phyloP scores from a whole-genome alignment of 2,797 vertebrate species.

The Amblyraja radiata region DNA sequence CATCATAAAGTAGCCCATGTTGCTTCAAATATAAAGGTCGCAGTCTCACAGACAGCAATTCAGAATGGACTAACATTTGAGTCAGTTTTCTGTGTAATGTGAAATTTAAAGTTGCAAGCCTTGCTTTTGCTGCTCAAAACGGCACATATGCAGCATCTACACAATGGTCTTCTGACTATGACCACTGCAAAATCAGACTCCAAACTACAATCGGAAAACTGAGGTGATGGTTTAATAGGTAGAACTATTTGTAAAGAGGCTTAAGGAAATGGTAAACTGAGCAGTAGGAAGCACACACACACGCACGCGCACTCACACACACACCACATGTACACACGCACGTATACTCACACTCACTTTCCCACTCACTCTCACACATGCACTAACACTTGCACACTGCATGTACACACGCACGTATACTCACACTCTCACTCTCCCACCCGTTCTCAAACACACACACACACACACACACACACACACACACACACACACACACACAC shows the following conservation, averaged over 20 bases:
- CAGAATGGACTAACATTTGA: not conserved
- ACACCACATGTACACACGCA: no score
- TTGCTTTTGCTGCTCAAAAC: not conserved
- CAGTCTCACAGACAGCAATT: not conserved
- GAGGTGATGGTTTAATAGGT: not conserved
- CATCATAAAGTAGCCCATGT: not conserved
- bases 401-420: no score
- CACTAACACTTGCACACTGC: no score
- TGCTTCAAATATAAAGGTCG: not conserved
- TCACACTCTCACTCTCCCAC: no score
- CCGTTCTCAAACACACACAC: no score
- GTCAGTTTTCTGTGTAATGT: not conserved
- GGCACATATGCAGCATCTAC: not conserved
- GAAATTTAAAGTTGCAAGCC: not conserved
- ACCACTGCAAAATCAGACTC: not conserved
- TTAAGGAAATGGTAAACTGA: not conserved
- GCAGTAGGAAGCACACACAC: no score
- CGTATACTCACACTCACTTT: no score
- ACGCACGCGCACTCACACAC: no score
- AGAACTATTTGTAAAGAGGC: not conserved
- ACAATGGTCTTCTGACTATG: not conserved
- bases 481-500: no score
- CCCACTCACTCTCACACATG: no score
- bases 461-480: no score
- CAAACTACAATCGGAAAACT: not conserved